Evolutionary conservation across 2,888 invertebrate genomes (phyloP), one percentile per base, ranked within the genome.

Genomic region (Acleris literana): DNA sequence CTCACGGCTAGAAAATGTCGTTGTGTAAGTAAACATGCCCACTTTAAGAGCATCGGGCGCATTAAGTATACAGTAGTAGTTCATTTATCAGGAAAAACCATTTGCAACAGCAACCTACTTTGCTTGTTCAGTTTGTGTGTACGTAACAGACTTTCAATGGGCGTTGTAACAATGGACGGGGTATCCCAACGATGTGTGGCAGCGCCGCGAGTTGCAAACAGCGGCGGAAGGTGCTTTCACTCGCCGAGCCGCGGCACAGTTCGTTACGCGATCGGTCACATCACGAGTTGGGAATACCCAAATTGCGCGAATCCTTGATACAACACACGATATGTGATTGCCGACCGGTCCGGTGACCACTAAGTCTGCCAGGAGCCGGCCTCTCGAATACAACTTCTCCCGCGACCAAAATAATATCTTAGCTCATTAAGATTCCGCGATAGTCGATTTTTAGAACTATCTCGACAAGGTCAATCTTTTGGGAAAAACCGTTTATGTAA

Each of bases 211-310:
- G 72, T 39, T 13, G 39, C 39, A 13, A 39, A 39, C 71, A 70
- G 71, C 72, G 61, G 70, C 75, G 74, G 64, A 64, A 55, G 63
- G 51, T 59, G 68, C 89, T 89, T 89, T 88, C 90, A 84, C 89
- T 81, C 70, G 68, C 70, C 74, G 74, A 74, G 6, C 46, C n/a
- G 73, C 70, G 75, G 68, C 68, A 25, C 51, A 64, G 70, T 69
- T 76, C 69, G 74, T 80, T 81, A 79, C 75, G 80, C 76, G 81
- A 79, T 71, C 78, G 73, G 69, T 71, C 75, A 72, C 57, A 52
- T 68, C 75, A 74, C 71, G 75, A 76, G 68, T 67, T 82, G 89
- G 90, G 81, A 88, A 84, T 86, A 86, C 86, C 88, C 88, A 86
- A 56, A 69, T 61, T 63, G 62, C 60, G 70, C 59, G 52, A 68